Evolutionary conservation across 2,888 invertebrate species (phyloP).

Genomic region (Ophonus ardosiacus): DNA sequence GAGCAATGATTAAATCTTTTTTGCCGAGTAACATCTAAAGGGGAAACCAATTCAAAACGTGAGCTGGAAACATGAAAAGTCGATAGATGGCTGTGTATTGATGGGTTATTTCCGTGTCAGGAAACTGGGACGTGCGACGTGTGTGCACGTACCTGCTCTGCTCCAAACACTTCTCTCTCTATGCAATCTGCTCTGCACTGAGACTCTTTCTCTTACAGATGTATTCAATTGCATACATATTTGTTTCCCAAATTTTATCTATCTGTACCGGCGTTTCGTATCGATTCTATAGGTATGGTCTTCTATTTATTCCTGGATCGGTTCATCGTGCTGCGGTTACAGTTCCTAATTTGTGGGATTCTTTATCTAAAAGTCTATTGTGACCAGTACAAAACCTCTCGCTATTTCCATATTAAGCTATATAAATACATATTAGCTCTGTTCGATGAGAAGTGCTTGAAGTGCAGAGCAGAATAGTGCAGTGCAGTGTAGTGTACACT

Average conservation of each 20-base stretch:
- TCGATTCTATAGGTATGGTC: background rate
- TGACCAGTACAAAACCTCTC: no score
- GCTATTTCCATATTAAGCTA: no score
- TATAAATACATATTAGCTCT: no score
- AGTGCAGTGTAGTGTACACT: no score
- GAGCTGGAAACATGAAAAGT: constrained; percentile 72
- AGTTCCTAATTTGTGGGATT: no score
- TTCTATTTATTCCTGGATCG: no score
- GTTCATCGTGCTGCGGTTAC: no score
- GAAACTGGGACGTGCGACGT: constrained; percentile 66
- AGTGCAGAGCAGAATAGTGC: no score
- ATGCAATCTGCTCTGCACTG: constrained; percentile 33
- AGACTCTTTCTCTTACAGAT: background rate
- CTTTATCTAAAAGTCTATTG: no score
- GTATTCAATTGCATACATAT: constrained; percentile 31
- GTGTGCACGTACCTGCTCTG: constrained; percentile 54
- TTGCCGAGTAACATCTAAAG: constrained; percentile 63
- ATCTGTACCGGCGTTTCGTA: background rate
- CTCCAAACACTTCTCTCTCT: constrained; percentile 5
- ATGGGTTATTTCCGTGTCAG: constrained; percentile 73
- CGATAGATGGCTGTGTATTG: constrained; percentile 72
- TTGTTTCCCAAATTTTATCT: constrained; percentile 3
- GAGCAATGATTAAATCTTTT: constrained; percentile 63
- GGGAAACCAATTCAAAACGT: constrained; percentile 73
- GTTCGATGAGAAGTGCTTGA: no score